These are phyloP conservation scores for Bellardia pandia DNA, from an alignment of 2,888 invertebrate genomes.

Conservation along the genomic window DNA sequence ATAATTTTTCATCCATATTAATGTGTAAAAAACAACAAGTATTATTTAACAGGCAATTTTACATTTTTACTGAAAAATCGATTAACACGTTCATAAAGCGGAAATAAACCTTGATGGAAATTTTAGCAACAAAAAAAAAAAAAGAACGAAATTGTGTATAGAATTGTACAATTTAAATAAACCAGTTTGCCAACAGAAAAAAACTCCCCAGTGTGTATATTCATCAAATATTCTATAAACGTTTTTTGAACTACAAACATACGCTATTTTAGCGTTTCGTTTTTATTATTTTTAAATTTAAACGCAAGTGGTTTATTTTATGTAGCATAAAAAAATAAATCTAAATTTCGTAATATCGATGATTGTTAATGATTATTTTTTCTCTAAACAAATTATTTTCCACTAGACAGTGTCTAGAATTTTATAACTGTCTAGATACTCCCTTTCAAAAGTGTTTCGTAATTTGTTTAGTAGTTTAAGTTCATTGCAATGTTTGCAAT, in stretches of 20 bases:
- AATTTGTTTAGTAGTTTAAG: background rate
- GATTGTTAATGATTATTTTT: slow-evolving; percentile 1
- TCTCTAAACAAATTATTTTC: slow-evolving; percentile 17
- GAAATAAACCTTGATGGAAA: slow-evolving; percentile 75
- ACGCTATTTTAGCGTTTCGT: background rate
- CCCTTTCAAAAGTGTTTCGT: background rate
- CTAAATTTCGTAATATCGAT: slow-evolving; percentile 7
- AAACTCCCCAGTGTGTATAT: slow-evolving; percentile 9
- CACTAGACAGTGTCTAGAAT: slow-evolving; percentile 23
- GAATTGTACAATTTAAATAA: slow-evolving; percentile 55
- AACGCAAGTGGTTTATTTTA: slow-evolving; percentile 4
- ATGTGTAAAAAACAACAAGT: background rate
- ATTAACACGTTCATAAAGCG: slow-evolving; percentile 75
- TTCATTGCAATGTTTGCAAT: background rate
- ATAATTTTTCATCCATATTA: slow-evolving; percentile 5
- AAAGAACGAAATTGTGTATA: slow-evolving; percentile 20
- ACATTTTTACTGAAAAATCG: slow-evolving; percentile 69
- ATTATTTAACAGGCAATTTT: slow-evolving; percentile 33
- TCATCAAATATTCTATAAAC: slow-evolving; percentile 70
- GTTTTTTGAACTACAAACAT: slow-evolving; percentile 36
- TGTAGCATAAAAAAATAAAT: slow-evolving; percentile 9
- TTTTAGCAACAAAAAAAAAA: slow-evolving; percentile 52
- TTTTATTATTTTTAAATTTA: slow-evolving; percentile 51
- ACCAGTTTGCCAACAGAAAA: slow-evolving; percentile 59
- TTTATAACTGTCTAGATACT: slow-evolving; percentile 11